These are phyloP conservation scores for Lasioglossum calceatum DNA, from an alignment of 2,888 invertebrate genomes.

Conservation along the genomic window DNA sequence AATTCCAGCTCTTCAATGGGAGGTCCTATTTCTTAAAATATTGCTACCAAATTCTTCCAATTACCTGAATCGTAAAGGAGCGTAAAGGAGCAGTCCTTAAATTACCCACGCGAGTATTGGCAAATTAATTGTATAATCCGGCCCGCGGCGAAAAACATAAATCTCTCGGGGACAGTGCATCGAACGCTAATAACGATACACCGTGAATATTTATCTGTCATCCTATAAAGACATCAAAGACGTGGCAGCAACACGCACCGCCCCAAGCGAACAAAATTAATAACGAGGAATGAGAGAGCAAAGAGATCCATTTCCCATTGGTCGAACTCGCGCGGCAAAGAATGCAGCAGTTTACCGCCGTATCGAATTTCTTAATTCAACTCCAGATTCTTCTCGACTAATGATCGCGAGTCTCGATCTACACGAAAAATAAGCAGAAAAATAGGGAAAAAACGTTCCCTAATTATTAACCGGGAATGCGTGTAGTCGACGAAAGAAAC, in stretches of 20 bases:
- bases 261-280: slow-evolving; percentile 11
- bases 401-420: slow-evolving; percentile 66
- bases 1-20: not conserved
- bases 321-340: slow-evolving; percentile 43
- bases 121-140: slow-evolving; percentile 1
- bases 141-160: not conserved
- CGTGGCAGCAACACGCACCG: not conserved
- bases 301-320: slow-evolving; percentile 33
- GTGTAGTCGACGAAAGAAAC: slow-evolving; percentile 56
- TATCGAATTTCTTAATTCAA: slow-evolving; percentile 77
- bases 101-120: not conserved
- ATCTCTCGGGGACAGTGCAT: not conserved
- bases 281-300: slow-evolving; percentile 1
- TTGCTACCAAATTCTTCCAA: not conserved
- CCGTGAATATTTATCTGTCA: not conserved
- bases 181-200: slow-evolving; percentile 1
- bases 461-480: not conserved
- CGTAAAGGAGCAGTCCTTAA: not conserved
- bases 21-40: not conserved
- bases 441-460: not conserved
- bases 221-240: not conserved
- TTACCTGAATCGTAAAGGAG: not conserved
- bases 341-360: slow-evolving; percentile 43
- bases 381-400: slow-evolving; percentile 67
- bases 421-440: slow-evolving; percentile 35